phyloP scores from a whole-genome alignment of 37 sponge, comb jelly and placozoan species.

The Amphimedon queenslandica region DNA sequence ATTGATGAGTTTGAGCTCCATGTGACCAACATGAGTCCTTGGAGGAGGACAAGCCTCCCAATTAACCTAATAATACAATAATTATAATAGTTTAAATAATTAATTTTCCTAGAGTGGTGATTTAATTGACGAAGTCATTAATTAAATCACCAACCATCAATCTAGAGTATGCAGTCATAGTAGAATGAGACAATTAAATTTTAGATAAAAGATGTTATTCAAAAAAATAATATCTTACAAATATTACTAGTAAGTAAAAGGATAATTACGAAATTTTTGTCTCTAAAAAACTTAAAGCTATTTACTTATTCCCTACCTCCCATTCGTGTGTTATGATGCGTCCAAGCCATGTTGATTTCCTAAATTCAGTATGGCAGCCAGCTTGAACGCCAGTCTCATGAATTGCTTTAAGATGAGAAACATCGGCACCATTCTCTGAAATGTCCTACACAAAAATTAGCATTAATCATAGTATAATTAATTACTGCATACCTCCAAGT shows the following conservation, averaged over 20 bases:
- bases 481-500: conserved; percentile 40
- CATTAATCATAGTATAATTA: neutral
- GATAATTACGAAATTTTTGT: too few relatives aligned
- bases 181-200: too few relatives aligned
- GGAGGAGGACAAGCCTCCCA: neutral
- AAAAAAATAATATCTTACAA: too few relatives aligned
- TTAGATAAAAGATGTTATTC: too few relatives aligned
- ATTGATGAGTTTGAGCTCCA: conserved; percentile 8
- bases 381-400: conserved; percentile 37
- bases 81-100: neutral
- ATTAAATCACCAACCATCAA: too few relatives aligned
- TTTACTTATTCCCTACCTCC: neutral
- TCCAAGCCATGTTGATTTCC: neutral
- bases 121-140: too few relatives aligned
- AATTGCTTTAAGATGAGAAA: conserved; percentile 38
- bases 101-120: neutral
- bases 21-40: conserved; percentile 18
- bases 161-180: too few relatives aligned
- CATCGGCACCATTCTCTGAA: conserved; percentile 67
- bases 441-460: conserved; percentile 42
- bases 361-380: conserved; percentile 10
- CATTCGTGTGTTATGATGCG: neutral
- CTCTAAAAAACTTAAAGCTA: neutral
- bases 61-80: neutral
- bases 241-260: too few relatives aligned